These are phyloP conservation scores for Myzus persicae DNA, from an alignment of 1,140 invertebrate species.

Conservation along the genomic window DNA sequence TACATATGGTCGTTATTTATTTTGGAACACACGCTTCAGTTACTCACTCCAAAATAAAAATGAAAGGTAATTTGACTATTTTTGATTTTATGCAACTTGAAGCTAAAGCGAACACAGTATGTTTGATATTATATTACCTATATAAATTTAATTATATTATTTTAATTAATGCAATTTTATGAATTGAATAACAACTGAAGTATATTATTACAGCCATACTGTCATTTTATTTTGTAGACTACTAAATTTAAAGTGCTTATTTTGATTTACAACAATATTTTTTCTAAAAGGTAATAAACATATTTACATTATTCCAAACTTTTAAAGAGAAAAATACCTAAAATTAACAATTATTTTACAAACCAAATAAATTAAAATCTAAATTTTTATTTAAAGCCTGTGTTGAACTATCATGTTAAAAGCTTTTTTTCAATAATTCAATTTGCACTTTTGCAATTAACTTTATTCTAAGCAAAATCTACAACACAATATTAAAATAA, in stretches of 20 bases:
- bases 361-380: not conserved
- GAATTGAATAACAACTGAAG: not conserved
- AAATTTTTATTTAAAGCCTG: not conserved
- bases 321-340: too few species aligned
- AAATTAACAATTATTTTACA: not conserved
- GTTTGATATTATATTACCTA: not conserved
- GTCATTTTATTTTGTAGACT: not conserved
- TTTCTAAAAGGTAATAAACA: too few species aligned
- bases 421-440: not conserved
- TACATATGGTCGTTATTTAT: not conserved
- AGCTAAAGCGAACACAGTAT: too few species aligned
- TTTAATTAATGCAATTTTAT: not conserved
- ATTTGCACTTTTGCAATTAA: too few species aligned
- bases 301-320: too few species aligned
- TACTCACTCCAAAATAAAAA: not conserved
- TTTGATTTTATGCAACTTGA: not conserved
- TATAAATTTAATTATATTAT: not conserved
- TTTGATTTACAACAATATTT: not conserved
- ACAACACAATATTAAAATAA: too few species aligned
- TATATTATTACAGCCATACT: not conserved
- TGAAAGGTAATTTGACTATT: not conserved
- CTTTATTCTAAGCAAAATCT: too few species aligned
- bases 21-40: not conserved
- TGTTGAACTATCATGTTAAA: not conserved
- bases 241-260: not conserved